Percentiles rank a stretch among this genome's conserved stretches.
phyloP scores from a whole-genome alignment of 2,113 vertebrate species.

The Lamprologus tigripictilis region DNA sequence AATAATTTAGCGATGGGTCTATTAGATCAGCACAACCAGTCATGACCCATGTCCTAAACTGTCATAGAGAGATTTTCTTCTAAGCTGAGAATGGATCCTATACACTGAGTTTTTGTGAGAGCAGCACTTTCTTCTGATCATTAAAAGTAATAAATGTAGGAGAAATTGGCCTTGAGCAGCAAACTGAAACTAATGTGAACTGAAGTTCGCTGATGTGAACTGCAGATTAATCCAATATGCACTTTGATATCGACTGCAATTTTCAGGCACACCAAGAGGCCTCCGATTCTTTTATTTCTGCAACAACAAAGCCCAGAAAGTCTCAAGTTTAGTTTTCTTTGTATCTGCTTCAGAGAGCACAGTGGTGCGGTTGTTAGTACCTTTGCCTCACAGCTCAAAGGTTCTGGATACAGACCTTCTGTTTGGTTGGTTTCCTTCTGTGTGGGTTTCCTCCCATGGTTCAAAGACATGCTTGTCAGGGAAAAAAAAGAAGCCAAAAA shows the following conservation, averaged over 20 bases:
- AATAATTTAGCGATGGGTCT: neutral
- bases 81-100: neutral
- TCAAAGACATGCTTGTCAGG: neutral
- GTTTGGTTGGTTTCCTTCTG: neutral
- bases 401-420: neutral
- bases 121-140: neutral
- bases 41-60: neutral
- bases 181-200: neutral
- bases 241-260: neutral
- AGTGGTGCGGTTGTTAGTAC: neutral
- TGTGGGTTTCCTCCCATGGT: neutral
- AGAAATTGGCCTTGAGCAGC: neutral
- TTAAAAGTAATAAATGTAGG: neutral
- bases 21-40: neutral
- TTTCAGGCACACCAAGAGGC: neutral
- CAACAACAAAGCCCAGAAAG: neutral
- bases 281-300: neutral
- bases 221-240: neutral
- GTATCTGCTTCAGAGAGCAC: neutral
- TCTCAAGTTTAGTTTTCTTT: neutral
- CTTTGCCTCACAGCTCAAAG: neutral
- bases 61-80: neutral
- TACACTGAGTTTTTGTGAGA: neutral
- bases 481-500: accelerated
- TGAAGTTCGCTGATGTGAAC: neutral